These are phyloP conservation scores for Dromococcyx pavoninus DNA, from an alignment of 2,797 vertebrate genomes.

Conservation along the genomic window DNA sequence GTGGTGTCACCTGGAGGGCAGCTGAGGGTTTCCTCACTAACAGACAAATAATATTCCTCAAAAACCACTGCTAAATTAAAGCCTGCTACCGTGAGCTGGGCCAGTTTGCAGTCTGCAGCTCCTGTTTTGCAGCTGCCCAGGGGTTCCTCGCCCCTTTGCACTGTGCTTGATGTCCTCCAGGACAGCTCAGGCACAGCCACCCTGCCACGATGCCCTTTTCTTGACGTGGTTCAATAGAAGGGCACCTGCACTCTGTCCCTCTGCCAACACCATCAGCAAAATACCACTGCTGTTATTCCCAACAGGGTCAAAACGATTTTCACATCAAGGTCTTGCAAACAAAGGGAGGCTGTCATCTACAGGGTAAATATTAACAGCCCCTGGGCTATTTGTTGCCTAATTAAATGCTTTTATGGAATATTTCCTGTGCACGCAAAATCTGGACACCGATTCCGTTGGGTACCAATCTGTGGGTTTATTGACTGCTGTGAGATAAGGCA, in stretches of 20 bases:
- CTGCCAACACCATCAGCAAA: background rate
- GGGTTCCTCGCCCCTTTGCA: background rate
- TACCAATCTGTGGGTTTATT: background rate
- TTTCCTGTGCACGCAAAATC: background rate
- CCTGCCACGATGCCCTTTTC: too few relatives aligned
- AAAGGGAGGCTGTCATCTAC: background rate
- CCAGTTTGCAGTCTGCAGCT: background rate
- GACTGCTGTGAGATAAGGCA: background rate
- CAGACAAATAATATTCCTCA: background rate
- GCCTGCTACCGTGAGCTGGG: background rate
- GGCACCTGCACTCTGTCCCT: background rate
- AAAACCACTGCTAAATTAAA: background rate
- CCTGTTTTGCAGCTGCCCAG: background rate
- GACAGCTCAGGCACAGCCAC: background rate
- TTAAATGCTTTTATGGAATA: constrained; percentile 2
- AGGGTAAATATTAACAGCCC: constrained; percentile 47
- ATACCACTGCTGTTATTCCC: background rate
- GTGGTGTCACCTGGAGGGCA: background rate
- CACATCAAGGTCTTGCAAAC: constrained; percentile 1
- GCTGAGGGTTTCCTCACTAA: background rate
- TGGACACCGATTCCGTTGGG: background rate
- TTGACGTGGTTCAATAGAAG: too few relatives aligned
- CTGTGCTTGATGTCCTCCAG: background rate
- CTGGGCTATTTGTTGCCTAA: background rate
- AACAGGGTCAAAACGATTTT: constrained; percentile 25